phyloP scores from a whole-genome alignment of 2,113 vertebrate species.

The Martes martes region DNA sequence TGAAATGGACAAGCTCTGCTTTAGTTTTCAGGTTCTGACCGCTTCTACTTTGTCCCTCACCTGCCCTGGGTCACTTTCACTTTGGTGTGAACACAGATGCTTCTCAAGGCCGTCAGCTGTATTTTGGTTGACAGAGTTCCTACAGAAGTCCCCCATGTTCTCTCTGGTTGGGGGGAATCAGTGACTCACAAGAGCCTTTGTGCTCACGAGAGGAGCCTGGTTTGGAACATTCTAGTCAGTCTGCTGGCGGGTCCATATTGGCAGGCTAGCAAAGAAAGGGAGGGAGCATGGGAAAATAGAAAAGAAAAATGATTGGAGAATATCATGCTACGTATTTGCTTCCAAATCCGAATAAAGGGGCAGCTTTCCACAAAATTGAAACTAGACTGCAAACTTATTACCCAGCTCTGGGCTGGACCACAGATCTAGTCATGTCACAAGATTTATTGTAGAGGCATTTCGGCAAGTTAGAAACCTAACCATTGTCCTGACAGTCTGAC shows the following conservation, averaged over 20 bases:
- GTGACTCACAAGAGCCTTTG: not conserved
- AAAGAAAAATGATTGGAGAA: not conserved
- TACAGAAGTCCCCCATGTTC: not conserved
- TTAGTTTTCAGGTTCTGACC: not conserved
- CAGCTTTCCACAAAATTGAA: not conserved
- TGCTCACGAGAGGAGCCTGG: not conserved
- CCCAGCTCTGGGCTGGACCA: not conserved
- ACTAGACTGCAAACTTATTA: not conserved
- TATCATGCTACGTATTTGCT: not conserved
- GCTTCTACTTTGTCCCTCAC: not conserved
- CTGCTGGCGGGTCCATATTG: not conserved
- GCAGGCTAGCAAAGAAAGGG: not conserved
- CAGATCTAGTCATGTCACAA: not conserved
- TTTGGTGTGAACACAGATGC: no score
- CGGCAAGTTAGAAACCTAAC: not conserved
- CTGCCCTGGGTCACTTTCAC: not conserved
- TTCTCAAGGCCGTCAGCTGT: not conserved
- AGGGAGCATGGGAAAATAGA: not conserved
- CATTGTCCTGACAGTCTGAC: not conserved
- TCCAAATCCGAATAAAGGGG: not conserved
- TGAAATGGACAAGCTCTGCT: not conserved
- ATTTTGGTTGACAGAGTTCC: not conserved
- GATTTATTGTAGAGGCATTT: not conserved
- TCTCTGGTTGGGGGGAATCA: not conserved
- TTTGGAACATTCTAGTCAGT: not conserved